Percentiles rank a stretch among this genome's conserved stretches.
Conservation (phyloP, 1,140 invertebrate genomes). For the Venustaconcha ellipsiformis region DNA sequence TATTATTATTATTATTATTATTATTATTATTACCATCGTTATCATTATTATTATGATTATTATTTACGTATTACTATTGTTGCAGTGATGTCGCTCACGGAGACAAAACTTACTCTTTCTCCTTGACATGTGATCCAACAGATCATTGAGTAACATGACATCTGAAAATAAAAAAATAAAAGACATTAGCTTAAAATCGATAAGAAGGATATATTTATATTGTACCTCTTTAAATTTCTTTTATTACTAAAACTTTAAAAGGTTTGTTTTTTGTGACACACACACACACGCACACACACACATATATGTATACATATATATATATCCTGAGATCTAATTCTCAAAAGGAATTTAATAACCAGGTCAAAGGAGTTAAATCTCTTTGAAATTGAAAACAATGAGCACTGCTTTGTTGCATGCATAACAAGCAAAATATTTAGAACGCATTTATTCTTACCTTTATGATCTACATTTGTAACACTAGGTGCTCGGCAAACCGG, state of each 20-base stretch:
- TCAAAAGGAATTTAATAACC: too few species aligned
- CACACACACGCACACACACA: too few species aligned
- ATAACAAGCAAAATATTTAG: too few species aligned
- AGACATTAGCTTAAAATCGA: neutral
- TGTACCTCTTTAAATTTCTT: neutral
- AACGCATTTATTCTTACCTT: slow-evolving; percentile 76
- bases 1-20: neutral
- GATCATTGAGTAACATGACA: slow-evolving; percentile 97
- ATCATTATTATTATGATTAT: too few species aligned
- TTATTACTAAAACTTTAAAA: neutral
- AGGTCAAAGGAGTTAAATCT: too few species aligned
- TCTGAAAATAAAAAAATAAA: slow-evolving; percentile 76
- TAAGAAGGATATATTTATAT: neutral
- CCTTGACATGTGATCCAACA: slow-evolving; percentile 86
- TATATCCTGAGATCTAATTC: too few species aligned
- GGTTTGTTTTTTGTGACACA: neutral
- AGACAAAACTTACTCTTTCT: slow-evolving; percentile 14
- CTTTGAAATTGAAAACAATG: too few species aligned
- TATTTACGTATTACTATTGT: too few species aligned
- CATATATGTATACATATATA: too few species aligned
- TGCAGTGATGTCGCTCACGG: too few species aligned
- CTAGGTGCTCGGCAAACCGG: slow-evolving; percentile 89
- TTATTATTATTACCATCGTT: too few species aligned
- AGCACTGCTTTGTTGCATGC: too few species aligned
- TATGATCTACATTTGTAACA: slow-evolving; percentile 92